phyloP scores from a whole-genome alignment of 2,113 vertebrate genomes.

The Xiphophorus maculatus region DNA sequence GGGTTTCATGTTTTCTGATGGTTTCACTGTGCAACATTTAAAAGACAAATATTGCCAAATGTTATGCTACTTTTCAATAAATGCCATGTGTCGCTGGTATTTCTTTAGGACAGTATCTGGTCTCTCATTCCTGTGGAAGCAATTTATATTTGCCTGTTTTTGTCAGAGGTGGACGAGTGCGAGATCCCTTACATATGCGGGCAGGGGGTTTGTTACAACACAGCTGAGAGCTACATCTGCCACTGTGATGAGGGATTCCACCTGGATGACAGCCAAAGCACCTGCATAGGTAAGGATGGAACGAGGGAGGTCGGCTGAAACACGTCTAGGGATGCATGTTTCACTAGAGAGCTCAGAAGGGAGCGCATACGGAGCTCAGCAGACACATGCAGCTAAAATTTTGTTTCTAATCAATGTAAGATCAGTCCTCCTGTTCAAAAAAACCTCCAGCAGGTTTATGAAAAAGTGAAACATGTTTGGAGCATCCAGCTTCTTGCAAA shows the following conservation, averaged over 20 bases:
- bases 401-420: no score
- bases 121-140: neutral
- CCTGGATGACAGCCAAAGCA: slow-evolving; percentile 81
- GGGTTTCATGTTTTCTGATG: neutral
- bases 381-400: no score
- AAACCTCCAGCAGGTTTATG: no score
- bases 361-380: no score
- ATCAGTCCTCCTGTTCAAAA: no score
- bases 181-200: slow-evolving; percentile 92
- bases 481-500: no score
- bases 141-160: slow-evolving; percentile 7
- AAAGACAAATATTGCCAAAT: neutral
- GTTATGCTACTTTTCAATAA: neutral
- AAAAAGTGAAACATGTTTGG: no score
- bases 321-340: neutral
- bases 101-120: neutral
- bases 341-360: no score
- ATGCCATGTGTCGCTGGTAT: no score
- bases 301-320: neutral
- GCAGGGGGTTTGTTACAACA: slow-evolving; percentile 90
- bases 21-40: neutral
- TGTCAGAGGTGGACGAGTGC: slow-evolving; percentile 93
- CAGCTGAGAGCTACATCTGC: slow-evolving; percentile 89
- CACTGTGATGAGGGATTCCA: slow-evolving; percentile 88
- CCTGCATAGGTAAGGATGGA: slow-evolving; percentile 87